Evolutionary conservation across 2,888 invertebrate species (phyloP), one percentile per base, ranked within the genome.

Genomic region (Tipula lateralis): DNA sequence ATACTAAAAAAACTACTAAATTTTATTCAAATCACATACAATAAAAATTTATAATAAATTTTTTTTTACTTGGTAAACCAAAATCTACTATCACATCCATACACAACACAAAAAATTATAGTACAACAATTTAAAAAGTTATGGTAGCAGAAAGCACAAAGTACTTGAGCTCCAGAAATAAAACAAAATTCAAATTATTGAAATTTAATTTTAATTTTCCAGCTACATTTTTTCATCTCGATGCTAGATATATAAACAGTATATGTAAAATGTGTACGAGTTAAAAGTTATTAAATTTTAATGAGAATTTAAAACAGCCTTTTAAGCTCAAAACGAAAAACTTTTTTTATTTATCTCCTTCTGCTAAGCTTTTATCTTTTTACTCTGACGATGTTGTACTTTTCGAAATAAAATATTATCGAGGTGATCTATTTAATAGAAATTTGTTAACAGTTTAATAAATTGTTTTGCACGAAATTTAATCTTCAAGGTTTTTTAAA

Each of bases 21-120:
- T 66, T 66, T 24, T 66, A 66, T 66, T 66, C 66, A 66, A 66
- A 66, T 66, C 66, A 66, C 66, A 66, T 66, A 66, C 66, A 66
- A 66, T 66, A 66, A 66, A 66, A 66, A 66, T 66, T 19, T 66
- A 66, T 66, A 66, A 66, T 66, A 66, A 1, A 44, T n/a, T 44
- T 66, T 6, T 24, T 66, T 24, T 24, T 66, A 24, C 24, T 24
- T 2, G 24, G 24, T 19, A 24, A 66, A 24, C 24, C 24, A 66
- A 66, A 19, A 66, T 50, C 16, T 50, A 50, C 16, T n/a, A n/a
- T 16, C 39, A 44, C 16, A 24, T 3, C 19, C 24, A 50, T 7
- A 66, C 66, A 66, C 66, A 66, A 66, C 24, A 66, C 50, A 24
- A 24, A 66, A n/a, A 50, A 50, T 50, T 50, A 50, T 50, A 16